Percentiles rank a stretch among this genome's conserved stretches.
Evolutionary conservation across 2,113 vertebrate genomes (phyloP).

Genomic region (Ailurus styani): DNA sequence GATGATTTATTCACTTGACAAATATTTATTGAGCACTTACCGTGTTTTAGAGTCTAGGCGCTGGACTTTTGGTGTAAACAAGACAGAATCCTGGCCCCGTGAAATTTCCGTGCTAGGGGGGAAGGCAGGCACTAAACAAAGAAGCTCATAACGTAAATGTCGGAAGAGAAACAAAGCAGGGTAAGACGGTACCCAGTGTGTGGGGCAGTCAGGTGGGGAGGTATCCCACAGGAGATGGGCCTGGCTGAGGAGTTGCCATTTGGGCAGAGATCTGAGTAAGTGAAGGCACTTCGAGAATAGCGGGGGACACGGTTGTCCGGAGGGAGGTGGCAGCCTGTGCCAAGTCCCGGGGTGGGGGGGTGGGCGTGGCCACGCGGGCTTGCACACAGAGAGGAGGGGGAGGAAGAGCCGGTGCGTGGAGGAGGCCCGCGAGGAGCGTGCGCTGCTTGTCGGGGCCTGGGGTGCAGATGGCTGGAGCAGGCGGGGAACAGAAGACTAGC

Average conservation of each 20-base stretch:
- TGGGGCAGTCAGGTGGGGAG: not conserved
- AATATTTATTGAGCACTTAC: not conserved
- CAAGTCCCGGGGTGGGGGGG: fast-evolving
- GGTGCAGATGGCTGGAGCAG: not conserved
- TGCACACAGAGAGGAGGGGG: not conserved
- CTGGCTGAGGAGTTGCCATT: not conserved
- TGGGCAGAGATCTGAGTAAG: not conserved
- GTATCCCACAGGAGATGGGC: not conserved
- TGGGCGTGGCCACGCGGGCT: not conserved
- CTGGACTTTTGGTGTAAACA: not conserved
- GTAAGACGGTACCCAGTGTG: fast-evolving
- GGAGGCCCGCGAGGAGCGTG: not conserved
- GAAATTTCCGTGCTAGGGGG: not conserved
- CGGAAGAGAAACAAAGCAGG: not conserved
- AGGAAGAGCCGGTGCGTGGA: not conserved
- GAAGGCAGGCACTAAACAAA: not conserved
- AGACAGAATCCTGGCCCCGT: not conserved
- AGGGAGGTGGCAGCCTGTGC: not conserved
- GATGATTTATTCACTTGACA: not conserved
- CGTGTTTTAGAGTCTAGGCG: not conserved
- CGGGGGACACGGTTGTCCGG: no score
- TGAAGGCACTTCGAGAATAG: not conserved
- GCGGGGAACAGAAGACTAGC: not conserved
- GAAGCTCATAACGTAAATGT: not conserved
- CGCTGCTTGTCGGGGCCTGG: not conserved